Percentiles rank a stretch among this genome's conserved stretches.
Evolutionary conservation across 2,888 invertebrate species (phyloP).

Genomic region (Acleris sparsana): DNA sequence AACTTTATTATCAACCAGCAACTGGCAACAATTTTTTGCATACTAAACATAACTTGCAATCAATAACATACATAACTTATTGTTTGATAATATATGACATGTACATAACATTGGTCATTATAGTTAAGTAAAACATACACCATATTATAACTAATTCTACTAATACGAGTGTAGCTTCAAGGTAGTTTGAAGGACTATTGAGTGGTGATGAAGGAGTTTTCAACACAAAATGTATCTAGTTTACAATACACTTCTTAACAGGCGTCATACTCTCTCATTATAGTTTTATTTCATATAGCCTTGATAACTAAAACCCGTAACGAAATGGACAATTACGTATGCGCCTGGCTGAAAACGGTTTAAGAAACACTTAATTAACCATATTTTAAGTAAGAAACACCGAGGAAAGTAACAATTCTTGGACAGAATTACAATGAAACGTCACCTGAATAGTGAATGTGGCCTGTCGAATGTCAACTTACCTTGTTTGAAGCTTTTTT

Average conservation of each 20-base stretch:
- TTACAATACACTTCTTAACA: too few species aligned
- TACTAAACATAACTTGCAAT: not conserved
- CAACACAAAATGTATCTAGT: too few species aligned
- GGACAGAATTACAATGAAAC: slow-evolving; percentile 45
- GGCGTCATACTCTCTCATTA: too few species aligned
- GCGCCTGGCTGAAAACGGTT: not conserved
- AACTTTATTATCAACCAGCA: too few species aligned
- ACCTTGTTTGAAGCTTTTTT: slow-evolving; percentile 39
- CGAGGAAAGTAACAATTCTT: slow-evolving; percentile 15
- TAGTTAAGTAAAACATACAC: not conserved
- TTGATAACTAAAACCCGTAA: not conserved
- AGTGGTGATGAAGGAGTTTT: not conserved
- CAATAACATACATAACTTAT: slow-evolving; percentile 3
- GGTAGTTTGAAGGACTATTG: not conserved
- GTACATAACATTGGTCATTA: slow-evolving; percentile 2
- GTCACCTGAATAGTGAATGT: slow-evolving; percentile 52
- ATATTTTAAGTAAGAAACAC: slow-evolving; percentile 3
- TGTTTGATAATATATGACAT: slow-evolving; percentile 22
- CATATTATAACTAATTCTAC: not conserved
- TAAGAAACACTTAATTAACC: not conserved
- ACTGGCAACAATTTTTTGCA: too few species aligned
- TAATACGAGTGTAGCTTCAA: slow-evolving; percentile 9
- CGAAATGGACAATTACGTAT: not conserved
- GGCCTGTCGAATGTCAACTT: slow-evolving; percentile 50
- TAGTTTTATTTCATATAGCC: not conserved